Conservation (phyloP, 2,113 vertebrate species). For the Ameiurus melas region DNA sequence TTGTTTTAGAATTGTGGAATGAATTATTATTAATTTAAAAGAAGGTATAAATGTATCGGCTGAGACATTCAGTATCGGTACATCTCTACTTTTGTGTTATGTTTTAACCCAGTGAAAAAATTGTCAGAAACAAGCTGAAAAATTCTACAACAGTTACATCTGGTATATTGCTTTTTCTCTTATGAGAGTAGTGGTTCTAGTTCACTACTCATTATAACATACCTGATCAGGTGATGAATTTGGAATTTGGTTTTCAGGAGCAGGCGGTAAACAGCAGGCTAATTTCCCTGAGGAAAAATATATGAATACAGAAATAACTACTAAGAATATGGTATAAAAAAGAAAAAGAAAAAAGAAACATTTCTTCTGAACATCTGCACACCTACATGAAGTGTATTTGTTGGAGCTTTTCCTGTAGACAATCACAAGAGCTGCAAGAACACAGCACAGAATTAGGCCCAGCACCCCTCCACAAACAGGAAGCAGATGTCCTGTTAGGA, state of each 20-base stretch:
- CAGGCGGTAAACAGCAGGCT: background rate
- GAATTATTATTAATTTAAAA: no score
- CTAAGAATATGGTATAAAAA: background rate
- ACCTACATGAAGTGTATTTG: background rate
- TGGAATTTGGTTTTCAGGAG: slow-evolving; percentile 6
- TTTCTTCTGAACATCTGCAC: background rate
- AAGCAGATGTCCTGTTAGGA: background rate
- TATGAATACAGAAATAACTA: background rate
- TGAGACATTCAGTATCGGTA: no score
- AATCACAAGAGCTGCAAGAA: slow-evolving; percentile 23
- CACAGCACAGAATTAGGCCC: slow-evolving; percentile 12
- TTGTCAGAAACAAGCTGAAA: background rate
- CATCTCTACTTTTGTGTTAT: no score
- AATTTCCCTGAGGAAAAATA: background rate
- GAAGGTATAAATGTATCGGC: no score
- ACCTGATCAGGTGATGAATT: slow-evolving; percentile 16
- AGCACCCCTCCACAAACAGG: slow-evolving; percentile 20
- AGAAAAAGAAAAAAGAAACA: background rate
- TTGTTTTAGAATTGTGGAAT: no score
- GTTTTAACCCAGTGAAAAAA: background rate
- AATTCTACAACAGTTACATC: background rate
- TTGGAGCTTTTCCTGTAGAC: slow-evolving; percentile 11
- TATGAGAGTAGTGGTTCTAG: background rate
- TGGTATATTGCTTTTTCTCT: background rate
- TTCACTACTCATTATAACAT: background rate